Evolutionary conservation across 2,797 vertebrate species (phyloP), one percentile per base, ranked within the genome.

Genomic region (Australoheros facetus): DNA sequence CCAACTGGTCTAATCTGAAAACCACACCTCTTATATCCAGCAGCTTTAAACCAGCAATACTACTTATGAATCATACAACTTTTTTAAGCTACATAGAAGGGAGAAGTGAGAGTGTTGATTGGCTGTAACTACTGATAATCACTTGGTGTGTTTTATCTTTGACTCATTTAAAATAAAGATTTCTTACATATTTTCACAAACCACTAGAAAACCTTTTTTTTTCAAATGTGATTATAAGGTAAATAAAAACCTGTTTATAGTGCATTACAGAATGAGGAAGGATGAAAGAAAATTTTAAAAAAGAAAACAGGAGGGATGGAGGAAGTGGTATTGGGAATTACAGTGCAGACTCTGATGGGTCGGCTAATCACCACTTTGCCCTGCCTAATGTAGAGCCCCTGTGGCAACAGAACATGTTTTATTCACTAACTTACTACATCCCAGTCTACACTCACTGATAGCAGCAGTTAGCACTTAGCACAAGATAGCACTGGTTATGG

Each of bases 391-490:
- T 89, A 84, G 84, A 93, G 92, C 94, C 95, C 95, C 95, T 85
- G 89, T 94, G 94, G 95, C 94, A 95, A 95, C 95, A 95, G 94
- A 95, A 86, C 95, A 96, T 96, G 95, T 96, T 95, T 96, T 96
- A 96, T 96, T 96, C 95, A 96, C 93, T 85, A 92, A 94, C 93
- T 91, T 94, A 94, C 94, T 93, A 93, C 89, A 92, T 93, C 92
- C 92, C 86, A 87, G 89, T 90, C 93, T 92, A 89, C 92, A 58
- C 77, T 83, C 45, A 84, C 86, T 89, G 82, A 91, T 90, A 90
- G 87, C 92, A 92, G 74, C 48, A 53, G 58, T 82, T 81, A 86
- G 84, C 71, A 21, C 79, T 79, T 77, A 73, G 77, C 80, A 64
- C 21, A 34, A 70, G 42, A 66, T 73, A 75, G 76, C 39, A 39